Evolutionary conservation across 2,113 vertebrate species (phyloP).

Genomic region (Leucopternis melanops): DNA sequence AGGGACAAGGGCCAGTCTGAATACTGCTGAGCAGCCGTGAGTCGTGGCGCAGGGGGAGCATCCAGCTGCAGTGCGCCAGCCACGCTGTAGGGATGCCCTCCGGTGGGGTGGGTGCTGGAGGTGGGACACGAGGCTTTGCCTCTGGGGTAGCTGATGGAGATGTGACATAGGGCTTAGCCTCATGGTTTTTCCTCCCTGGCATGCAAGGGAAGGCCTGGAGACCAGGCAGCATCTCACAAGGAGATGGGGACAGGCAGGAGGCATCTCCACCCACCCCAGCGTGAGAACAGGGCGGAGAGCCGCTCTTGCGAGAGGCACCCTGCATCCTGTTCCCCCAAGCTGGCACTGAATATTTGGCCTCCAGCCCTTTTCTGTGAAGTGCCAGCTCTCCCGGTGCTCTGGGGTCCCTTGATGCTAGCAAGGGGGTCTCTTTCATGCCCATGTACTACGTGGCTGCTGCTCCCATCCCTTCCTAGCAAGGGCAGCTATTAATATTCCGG

Average conservation of each 20-base stretch:
- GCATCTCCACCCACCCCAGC: neutral
- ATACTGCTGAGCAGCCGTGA: neutral
- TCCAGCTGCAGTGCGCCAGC: neutral
- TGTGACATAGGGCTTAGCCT: neutral
- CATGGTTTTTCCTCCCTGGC: neutral
- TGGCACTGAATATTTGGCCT: neutral
- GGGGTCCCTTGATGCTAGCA: neutral
- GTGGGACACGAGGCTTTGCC: neutral
- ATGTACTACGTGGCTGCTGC: neutral
- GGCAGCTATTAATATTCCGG: neutral
- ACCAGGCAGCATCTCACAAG: neutral
- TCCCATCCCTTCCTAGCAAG: neutral
- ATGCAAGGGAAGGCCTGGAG: neutral
- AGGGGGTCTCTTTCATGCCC: neutral
- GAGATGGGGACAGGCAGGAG: neutral
- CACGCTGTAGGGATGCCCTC: neutral
- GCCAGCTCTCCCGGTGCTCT: neutral
- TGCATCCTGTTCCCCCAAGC: neutral
- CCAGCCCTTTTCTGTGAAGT: neutral
- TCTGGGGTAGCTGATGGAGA: neutral
- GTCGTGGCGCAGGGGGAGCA: fast-evolving
- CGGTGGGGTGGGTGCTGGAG: neutral
- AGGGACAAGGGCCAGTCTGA: neutral
- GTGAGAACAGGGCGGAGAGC: neutral
- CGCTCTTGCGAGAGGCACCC: neutral